phyloP scores from a whole-genome alignment of 2,797 vertebrate genomes.

The Melopsittacus undulatus region DNA sequence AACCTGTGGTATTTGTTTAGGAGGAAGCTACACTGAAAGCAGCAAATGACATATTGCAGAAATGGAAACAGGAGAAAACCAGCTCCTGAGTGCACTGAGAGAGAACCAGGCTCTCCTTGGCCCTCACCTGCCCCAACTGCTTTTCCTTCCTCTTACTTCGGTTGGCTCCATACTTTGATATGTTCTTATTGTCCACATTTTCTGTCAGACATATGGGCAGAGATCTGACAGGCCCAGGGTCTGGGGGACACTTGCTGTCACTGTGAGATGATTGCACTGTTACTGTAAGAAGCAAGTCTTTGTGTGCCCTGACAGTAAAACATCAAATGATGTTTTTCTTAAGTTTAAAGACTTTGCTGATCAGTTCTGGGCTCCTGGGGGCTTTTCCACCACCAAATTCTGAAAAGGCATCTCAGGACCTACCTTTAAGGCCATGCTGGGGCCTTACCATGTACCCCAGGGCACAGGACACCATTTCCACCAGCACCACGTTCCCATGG shows the following conservation, averaged over 20 bases:
- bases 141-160: background rate
- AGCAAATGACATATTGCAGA: conserved; percentile 84
- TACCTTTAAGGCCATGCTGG: background rate
- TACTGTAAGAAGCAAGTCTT: background rate
- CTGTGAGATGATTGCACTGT: background rate
- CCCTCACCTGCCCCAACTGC: accelerated
- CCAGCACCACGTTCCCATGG: accelerated
- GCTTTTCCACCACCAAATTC: background rate
- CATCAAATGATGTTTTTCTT: background rate
- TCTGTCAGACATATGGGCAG: background rate
- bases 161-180: background rate
- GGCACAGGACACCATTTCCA: background rate
- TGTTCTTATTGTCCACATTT: background rate
- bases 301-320: no score
- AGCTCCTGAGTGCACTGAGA: background rate
- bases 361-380: background rate
- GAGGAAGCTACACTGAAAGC: conserved; percentile 88
- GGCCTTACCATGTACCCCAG: background rate
- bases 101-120: background rate
- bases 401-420: background rate
- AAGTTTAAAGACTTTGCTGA: background rate
- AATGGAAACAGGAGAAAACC: conserved; percentile 75
- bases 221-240: background rate
- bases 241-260: background rate
- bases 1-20: conserved; percentile 66